Conservation (phyloP, 1,140 invertebrate genomes). For the Octopus bimaculoides region DNA sequence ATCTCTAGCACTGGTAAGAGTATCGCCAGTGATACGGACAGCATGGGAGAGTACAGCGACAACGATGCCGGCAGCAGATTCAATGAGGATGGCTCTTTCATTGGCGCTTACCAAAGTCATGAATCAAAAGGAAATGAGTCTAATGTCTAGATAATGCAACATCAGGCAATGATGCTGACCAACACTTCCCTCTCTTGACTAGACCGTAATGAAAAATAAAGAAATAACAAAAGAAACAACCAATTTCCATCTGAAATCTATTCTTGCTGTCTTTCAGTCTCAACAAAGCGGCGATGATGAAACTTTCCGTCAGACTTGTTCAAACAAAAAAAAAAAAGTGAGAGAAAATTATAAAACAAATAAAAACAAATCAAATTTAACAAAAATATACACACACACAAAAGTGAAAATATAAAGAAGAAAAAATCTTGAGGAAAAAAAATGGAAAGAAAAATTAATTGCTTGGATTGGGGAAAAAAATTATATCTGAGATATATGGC, state of each 20-base stretch:
- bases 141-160: background rate
- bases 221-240: too few species aligned
- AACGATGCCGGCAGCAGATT: conserved; percentile 43
- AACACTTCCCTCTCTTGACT: background rate
- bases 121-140: conserved; percentile 5
- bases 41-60: conserved; percentile 36
- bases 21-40: conserved; percentile 27
- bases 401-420: too few species aligned
- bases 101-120: conserved; percentile 35
- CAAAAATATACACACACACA: too few species aligned
- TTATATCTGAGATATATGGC: too few species aligned
- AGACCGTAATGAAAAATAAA: too few species aligned
- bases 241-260: too few species aligned
- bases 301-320: conserved; percentile 10
- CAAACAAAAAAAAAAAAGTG: background rate
- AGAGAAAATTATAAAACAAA: too few species aligned
- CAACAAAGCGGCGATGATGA: background rate
- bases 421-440: too few species aligned
- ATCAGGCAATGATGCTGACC: background rate
- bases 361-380: too few species aligned
- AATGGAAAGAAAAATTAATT: too few species aligned
- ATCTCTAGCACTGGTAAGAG: conserved; percentile 27
- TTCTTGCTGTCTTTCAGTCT: too few species aligned
- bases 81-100: conserved; percentile 51
- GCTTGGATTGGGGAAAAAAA: too few species aligned